A percentile compares a stretch with the other conserved stretches of the same genome.
Evolutionary conservation across 2,113 vertebrate genomes (phyloP).

Genomic region (Bubo bubo): DNA sequence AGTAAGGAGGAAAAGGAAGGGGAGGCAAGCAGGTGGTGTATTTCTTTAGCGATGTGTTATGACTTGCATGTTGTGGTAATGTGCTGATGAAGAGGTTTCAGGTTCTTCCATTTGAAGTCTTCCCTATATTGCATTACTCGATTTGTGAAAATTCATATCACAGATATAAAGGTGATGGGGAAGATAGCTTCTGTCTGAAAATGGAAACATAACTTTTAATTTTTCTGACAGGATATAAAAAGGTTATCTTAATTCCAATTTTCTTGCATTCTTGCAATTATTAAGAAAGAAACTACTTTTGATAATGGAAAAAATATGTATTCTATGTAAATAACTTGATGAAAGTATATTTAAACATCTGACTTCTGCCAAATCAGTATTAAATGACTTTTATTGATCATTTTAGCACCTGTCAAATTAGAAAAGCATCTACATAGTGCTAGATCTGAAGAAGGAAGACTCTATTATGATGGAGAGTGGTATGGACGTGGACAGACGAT

Average conservation of each 20-base stretch:
- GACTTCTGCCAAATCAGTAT: neutral
- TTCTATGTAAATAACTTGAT: neutral
- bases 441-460: slow-evolving; percentile 89
- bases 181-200: neutral
- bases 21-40: neutral
- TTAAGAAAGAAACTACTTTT: neutral
- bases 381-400: slow-evolving; percentile 35
- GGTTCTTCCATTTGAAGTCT: neutral
- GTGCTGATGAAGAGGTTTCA: neutral
- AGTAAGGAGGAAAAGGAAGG: neutral
- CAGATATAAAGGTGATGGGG: neutral
- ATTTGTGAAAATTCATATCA: neutral
- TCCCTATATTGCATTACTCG: neutral
- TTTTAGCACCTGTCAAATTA: slow-evolving; percentile 84
- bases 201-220: neutral
- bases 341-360: neutral
- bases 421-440: slow-evolving; percentile 91
- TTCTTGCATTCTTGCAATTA: neutral
- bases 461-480: slow-evolving; percentile 95
- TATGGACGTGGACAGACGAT: slow-evolving; percentile 92
- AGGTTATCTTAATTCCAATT: neutral
- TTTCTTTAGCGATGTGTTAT: neutral
- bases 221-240: neutral
- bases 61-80: neutral
- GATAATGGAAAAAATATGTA: neutral